phyloP scores from a whole-genome alignment of 2,797 vertebrate species.

The Poeciliopsis presidionis region DNA sequence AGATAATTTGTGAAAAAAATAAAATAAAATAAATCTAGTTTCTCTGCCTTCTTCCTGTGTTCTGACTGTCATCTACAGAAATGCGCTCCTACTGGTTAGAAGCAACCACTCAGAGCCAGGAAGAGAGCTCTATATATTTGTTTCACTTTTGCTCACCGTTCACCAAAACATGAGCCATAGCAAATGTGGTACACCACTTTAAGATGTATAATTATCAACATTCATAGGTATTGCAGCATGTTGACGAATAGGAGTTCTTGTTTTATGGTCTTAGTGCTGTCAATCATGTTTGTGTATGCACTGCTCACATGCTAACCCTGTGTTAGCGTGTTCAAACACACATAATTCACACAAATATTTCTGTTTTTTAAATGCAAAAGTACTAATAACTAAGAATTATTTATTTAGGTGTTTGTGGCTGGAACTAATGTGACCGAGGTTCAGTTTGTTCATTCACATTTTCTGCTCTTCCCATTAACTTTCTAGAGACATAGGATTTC shows the following conservation, averaged over 20 bases:
- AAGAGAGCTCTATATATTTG: not conserved
- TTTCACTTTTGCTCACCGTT: not conserved
- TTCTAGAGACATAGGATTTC: not conserved
- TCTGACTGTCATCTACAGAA: too few species aligned
- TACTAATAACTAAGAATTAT: not conserved
- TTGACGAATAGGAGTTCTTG: not conserved
- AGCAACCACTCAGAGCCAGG: too few species aligned
- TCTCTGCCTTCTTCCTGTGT: too few species aligned
- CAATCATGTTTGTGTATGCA: not conserved
- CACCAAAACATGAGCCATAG: not conserved
- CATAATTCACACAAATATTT: not conserved
- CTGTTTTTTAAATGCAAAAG: not conserved
- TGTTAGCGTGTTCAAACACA: too few species aligned
- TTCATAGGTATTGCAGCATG: not conserved
- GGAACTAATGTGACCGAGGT: not conserved
- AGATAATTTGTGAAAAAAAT: too few species aligned
- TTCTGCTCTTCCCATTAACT: not conserved
- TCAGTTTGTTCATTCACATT: not conserved
- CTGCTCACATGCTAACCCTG: not conserved
- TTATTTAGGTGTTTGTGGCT: not conserved
- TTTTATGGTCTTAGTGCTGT: not conserved
- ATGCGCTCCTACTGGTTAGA: too few species aligned
- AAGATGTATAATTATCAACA: not conserved
- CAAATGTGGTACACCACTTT: not conserved
- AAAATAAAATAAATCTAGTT: too few species aligned